A percentile compares a stretch with the other conserved stretches of the same genome.
Conservation (phyloP, 2,888 invertebrate genomes). For the Malacosoma neustria region DNA sequence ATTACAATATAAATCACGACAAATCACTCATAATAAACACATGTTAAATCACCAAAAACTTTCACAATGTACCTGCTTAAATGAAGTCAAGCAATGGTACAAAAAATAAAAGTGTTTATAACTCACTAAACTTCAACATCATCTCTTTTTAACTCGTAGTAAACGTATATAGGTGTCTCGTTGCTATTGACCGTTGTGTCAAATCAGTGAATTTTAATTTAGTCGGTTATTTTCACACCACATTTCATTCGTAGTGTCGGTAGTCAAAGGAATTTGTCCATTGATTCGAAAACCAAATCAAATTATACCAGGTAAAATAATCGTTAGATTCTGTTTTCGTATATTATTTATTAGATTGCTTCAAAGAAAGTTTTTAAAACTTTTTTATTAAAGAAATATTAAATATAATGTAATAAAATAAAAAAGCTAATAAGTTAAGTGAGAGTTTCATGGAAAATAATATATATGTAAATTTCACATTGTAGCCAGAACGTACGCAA, state of each 20-base stretch:
- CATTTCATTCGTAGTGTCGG: not conserved
- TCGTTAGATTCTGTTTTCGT: too few relatives aligned
- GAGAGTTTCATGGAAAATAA: too few relatives aligned
- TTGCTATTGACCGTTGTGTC: not conserved
- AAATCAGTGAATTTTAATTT: not conserved
- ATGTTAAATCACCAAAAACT: not conserved
- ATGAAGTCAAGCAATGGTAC: not conserved
- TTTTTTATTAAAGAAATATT: too few relatives aligned
- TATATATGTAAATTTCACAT: too few relatives aligned
- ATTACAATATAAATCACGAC: not conserved
- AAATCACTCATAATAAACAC: not conserved
- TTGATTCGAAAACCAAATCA: too few relatives aligned
- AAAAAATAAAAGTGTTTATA: not conserved
- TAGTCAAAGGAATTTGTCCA: slow-evolving; percentile 5
- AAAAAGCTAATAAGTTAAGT: too few relatives aligned
- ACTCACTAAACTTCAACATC: not conserved
- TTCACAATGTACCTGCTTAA: not conserved
- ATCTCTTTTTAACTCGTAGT: not conserved
- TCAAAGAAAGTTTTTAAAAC: too few relatives aligned
- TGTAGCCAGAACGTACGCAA: too few relatives aligned
- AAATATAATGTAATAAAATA: too few relatives aligned
- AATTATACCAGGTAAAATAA: too few relatives aligned
- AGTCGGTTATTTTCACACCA: not conserved
- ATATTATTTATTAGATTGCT: too few relatives aligned
- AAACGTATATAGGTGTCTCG: not conserved